Evolutionary conservation across 2,888 invertebrate genomes (phyloP).

Genomic region (Coleophora flavipennella): DNA sequence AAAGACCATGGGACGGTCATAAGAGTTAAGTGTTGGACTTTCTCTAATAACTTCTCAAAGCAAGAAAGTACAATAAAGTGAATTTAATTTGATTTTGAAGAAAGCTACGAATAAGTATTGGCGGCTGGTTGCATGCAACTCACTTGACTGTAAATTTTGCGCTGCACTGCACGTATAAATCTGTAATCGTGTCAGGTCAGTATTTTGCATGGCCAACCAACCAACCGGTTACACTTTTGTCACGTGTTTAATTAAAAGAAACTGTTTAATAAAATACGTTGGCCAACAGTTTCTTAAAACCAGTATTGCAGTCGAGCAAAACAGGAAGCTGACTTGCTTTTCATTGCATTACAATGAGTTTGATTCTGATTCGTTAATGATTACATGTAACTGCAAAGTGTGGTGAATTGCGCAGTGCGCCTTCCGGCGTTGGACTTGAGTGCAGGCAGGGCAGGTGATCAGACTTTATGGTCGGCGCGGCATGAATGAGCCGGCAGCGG

Average conservation of each 20-base stretch:
- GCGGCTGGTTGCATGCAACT: no score
- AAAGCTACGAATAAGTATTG: no score
- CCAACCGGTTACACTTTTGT: conserved; percentile 25
- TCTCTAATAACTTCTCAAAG: no score
- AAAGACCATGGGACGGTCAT: no score
- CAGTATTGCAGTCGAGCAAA: conserved; percentile 12
- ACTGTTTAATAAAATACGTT: no score
- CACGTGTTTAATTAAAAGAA: conserved; percentile 16
- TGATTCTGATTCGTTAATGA: conserved; percentile 9
- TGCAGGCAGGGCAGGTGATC: conserved; percentile 16
- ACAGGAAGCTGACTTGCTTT: conserved; percentile 29
- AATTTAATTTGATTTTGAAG: no score
- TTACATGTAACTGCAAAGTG: conserved; percentile 13
- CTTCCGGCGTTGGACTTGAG: conserved; percentile 10
- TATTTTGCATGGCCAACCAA: conserved; percentile 14
- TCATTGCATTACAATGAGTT: conserved; percentile 26
- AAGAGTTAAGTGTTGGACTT: no score
- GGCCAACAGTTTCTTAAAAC: conserved; percentile 20
- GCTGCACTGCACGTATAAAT: no score
- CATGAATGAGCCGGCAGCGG: conserved; percentile 53
- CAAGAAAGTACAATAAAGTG: no score
- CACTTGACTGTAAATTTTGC: no score
- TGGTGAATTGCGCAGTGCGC: conserved; percentile 24
- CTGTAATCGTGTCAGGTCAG: conserved; percentile 30
- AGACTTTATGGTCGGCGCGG: conserved; percentile 27